phyloP scores from a whole-genome alignment of 2,113 vertebrate genomes.

The Hirundichthys speculiger region DNA sequence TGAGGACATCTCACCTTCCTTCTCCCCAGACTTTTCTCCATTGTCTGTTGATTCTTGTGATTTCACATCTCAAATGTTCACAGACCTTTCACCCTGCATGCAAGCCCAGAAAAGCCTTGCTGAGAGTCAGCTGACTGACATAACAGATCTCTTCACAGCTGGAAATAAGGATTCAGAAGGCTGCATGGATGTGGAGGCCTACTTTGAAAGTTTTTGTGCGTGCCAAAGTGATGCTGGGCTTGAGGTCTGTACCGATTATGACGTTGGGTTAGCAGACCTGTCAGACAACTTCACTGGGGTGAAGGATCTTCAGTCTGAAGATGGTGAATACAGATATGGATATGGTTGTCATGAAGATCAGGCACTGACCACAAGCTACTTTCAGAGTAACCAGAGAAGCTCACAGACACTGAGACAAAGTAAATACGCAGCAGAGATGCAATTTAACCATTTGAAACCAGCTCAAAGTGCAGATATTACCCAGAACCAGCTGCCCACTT shows the following conservation, averaged over 20 bases:
- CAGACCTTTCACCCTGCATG: slow-evolving; percentile 32
- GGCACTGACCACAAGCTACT: background rate
- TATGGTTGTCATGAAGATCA: slow-evolving; percentile 27
- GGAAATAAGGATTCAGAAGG: slow-evolving; percentile 29
- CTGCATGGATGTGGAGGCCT: slow-evolving; percentile 47
- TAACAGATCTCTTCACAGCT: slow-evolving; percentile 54
- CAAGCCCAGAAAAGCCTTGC: slow-evolving; percentile 31
- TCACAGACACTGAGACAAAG: slow-evolving; percentile 1
- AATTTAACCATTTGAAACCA: slow-evolving; percentile 16
- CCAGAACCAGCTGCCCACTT: slow-evolving; percentile 18
- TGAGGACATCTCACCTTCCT: slow-evolving; percentile 30
- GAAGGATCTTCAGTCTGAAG: slow-evolving; percentile 14
- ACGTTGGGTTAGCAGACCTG: slow-evolving; percentile 22
- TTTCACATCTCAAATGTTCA: slow-evolving; percentile 63
- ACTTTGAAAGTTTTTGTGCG: slow-evolving; percentile 51
- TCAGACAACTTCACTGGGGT: slow-evolving; percentile 15
- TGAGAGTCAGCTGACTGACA: slow-evolving; percentile 67
- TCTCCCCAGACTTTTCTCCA: slow-evolving; percentile 55
- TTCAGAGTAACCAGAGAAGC: slow-evolving; percentile 13
- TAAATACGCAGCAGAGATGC: slow-evolving; percentile 2
- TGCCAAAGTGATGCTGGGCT: slow-evolving; percentile 32
- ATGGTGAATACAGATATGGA: slow-evolving; percentile 5
- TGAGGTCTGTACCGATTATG: slow-evolving; percentile 24
- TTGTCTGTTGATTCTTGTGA: slow-evolving; percentile 71
- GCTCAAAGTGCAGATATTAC: background rate